Conservation (phyloP, 2,888 invertebrate species). For the Eupithecia subumbrata region DNA sequence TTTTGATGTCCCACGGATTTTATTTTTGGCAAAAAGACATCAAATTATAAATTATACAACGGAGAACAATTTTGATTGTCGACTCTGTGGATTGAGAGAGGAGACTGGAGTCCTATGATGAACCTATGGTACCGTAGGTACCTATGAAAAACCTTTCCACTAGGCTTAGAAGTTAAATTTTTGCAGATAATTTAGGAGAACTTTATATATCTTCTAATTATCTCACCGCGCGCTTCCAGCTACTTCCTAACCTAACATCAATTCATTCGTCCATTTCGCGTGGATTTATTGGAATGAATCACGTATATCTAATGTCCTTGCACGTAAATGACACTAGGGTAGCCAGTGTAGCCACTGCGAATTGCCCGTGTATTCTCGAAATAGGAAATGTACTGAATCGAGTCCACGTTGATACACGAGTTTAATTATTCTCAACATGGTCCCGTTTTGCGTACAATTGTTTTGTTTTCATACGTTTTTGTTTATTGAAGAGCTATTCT, state of each 20-base stretch:
- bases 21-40: too few relatives aligned
- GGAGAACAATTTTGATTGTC: not conserved
- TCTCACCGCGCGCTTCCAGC: not conserved
- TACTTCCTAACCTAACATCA: not conserved
- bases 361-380: constrained; percentile 18
- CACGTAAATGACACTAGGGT: not conserved
- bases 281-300: not conserved
- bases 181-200: too few relatives aligned
- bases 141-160: not conserved
- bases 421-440: constrained; percentile 40
- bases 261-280: not conserved
- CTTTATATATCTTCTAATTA: too few relatives aligned
- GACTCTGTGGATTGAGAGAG: not conserved
- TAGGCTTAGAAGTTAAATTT: too few relatives aligned
- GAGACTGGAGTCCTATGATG: not conserved
- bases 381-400: constrained; percentile 38
- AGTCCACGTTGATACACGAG: constrained; percentile 39
- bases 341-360: not conserved
- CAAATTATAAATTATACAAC: too few relatives aligned
- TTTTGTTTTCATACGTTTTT: constrained; percentile 25
- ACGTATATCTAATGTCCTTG: not conserved
- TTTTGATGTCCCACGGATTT: too few relatives aligned
- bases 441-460: constrained; percentile 32
- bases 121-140: not conserved
- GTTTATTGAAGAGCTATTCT: constrained; percentile 13